These are phyloP conservation scores for Perca flavescens DNA, from an alignment of 2,113 vertebrate species.

Conservation along the genomic window DNA sequence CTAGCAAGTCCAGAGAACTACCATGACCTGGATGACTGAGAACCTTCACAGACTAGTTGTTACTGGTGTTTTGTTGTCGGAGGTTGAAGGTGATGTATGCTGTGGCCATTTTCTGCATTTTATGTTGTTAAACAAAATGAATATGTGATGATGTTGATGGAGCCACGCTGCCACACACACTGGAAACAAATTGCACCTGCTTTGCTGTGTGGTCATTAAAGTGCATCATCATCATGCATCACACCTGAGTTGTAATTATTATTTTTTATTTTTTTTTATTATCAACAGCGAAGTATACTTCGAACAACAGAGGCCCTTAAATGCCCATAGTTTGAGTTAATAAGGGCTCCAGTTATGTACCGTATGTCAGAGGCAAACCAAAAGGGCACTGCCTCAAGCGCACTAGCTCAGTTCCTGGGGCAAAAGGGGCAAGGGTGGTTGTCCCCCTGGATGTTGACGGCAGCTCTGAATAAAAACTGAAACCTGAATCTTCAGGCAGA, in stretches of 20 bases:
- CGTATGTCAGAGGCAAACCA: neutral
- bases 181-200: neutral
- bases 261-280: neutral
- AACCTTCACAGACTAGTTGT: too few relatives aligned
- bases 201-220: neutral
- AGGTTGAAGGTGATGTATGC: neutral
- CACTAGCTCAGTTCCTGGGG: neutral
- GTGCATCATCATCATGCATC: neutral
- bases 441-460: neutral
- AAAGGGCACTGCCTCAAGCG: neutral
- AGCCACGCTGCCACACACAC: neutral
- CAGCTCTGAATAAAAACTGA: neutral
- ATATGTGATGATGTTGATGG: neutral
- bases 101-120: neutral
- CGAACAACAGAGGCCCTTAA: neutral
- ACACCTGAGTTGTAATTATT: neutral
- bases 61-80: neutral
- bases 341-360: neutral
- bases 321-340: neutral
- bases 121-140: neutral
- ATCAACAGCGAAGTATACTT: neutral
- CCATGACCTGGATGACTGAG: too few relatives aligned
- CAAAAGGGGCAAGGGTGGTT: too few relatives aligned
- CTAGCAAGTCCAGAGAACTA: too few relatives aligned
- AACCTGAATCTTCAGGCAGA: conserved; percentile 14